phyloP scores from a whole-genome alignment of 2,113 vertebrate genomes.

The Ciconia maguari region DNA sequence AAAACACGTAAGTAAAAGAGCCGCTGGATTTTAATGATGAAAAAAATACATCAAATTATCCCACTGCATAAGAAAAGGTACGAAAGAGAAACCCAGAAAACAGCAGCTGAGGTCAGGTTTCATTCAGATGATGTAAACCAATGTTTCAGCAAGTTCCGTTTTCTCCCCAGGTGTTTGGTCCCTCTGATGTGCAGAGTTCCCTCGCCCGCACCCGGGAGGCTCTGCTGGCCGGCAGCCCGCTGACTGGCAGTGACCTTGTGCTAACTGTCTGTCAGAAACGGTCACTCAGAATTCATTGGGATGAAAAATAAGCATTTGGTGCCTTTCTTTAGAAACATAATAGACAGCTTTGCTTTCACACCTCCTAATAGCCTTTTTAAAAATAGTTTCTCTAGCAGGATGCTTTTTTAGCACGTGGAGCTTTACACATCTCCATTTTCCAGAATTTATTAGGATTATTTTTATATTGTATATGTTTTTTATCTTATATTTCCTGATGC shows the following conservation, averaged over 20 bases:
- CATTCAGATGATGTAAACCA: slow-evolving; percentile 6
- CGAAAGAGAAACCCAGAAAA: neutral
- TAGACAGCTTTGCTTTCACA: slow-evolving; percentile 68
- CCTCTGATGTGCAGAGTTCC: neutral
- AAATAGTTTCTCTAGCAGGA: slow-evolving; percentile 67
- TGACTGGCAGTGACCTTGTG: slow-evolving; percentile 28
- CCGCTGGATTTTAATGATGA: slow-evolving; percentile 11
- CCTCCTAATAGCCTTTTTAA: slow-evolving; percentile 72
- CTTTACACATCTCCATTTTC: slow-evolving; percentile 45
- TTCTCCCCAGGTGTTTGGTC: neutral
- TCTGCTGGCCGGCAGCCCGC: neutral
- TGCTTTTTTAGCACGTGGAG: slow-evolving; percentile 14
- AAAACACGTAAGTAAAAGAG: neutral
- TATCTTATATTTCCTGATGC: slow-evolving; percentile 38
- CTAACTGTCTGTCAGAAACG: slow-evolving; percentile 25
- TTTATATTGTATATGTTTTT: neutral
- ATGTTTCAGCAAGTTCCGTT: slow-evolving; percentile 17
- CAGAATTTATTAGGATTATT: slow-evolving; percentile 56
- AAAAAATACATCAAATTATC: neutral
- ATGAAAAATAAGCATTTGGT: slow-evolving; percentile 35
- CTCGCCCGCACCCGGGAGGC: neutral
- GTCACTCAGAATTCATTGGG: neutral
- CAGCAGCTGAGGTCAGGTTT: slow-evolving; percentile 19
- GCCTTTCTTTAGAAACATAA: slow-evolving; percentile 59
- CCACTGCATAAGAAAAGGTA: neutral